Evolutionary conservation across 2,113 vertebrate species (phyloP).

Genomic region (Corythornis vintsioides): DNA sequence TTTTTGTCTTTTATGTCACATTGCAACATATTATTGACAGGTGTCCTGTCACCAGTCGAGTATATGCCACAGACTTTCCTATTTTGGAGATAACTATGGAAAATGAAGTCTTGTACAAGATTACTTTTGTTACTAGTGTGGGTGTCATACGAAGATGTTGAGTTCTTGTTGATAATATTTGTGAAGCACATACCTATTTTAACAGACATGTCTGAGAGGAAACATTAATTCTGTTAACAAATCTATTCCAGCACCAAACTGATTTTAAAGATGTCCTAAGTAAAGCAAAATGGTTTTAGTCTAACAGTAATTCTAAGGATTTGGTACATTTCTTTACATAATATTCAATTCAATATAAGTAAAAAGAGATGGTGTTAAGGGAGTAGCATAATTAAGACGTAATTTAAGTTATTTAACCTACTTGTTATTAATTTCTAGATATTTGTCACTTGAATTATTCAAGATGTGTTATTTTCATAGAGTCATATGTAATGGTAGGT

Average conservation of each 20-base stretch:
- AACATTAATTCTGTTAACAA: background rate
- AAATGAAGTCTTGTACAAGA: background rate
- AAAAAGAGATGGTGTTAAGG: background rate
- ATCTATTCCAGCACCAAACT: background rate
- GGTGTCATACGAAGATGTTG: background rate
- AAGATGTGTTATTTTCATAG: background rate
- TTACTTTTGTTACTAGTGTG: background rate
- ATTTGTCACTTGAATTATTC: background rate
- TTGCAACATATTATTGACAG: background rate
- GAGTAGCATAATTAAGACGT: background rate
- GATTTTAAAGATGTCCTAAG: background rate
- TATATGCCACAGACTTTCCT: background rate
- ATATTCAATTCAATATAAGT: background rate
- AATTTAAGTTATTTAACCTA: background rate
- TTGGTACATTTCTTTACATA: background rate
- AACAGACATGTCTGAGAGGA: background rate
- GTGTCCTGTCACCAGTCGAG: background rate
- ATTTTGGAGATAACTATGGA: background rate
- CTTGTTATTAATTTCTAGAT: background rate
- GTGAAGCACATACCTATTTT: background rate
- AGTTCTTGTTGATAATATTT: background rate
- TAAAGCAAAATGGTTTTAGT: background rate
- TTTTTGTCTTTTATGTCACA: background rate
- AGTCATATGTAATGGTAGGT: background rate
- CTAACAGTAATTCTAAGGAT: background rate